Evolutionary conservation across 2,888 invertebrate species (phyloP).

Genomic region (Boloria euphrosyne): DNA sequence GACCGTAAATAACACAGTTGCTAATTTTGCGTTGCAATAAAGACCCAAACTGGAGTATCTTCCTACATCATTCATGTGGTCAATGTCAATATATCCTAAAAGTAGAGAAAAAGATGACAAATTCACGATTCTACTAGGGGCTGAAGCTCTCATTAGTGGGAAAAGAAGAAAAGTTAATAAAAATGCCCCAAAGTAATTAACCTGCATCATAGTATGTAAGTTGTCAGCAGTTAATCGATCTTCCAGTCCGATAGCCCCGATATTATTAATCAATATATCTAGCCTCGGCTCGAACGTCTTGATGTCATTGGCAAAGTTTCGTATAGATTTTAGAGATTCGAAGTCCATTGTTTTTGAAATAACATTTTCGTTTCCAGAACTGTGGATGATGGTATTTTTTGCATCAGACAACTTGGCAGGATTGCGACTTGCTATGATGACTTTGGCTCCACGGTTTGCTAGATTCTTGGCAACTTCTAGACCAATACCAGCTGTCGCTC

Average conservation of each 20-base stretch:
- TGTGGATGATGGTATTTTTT: constrained; percentile 48
- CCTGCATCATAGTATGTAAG: constrained; percentile 84
- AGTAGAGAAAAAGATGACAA: constrained; percentile 83
- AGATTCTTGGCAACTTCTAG: constrained; percentile 64
- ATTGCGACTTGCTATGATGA: constrained; percentile 81
- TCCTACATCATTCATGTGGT: constrained; percentile 87
- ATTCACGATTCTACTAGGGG: constrained; percentile 63
- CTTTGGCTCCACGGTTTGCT: constrained; percentile 78
- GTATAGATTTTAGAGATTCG: constrained; percentile 74
- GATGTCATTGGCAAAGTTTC: constrained; percentile 82
- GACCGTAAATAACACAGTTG: constrained; percentile 61
- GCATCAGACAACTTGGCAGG: constrained; percentile 53
- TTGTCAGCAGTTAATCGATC: constrained; percentile 82
- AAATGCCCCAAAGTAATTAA: constrained; percentile 69
- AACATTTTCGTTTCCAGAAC: constrained; percentile 52
- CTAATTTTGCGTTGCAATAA: constrained; percentile 79
- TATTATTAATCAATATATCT: constrained; percentile 71
- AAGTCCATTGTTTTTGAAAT: constrained; percentile 72
- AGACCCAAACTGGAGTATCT: constrained; percentile 80
- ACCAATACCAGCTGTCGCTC: constrained; percentile 64
- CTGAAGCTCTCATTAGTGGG: constrained; percentile 57
- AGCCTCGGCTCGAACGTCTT: constrained; percentile 70
- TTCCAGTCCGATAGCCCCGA: constrained; percentile 69
- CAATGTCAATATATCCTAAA: constrained; percentile 86
- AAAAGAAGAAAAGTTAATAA: constrained; percentile 63